Evolutionary conservation across 2,888 invertebrate species (phyloP).

Genomic region (Portevinia maculata): DNA sequence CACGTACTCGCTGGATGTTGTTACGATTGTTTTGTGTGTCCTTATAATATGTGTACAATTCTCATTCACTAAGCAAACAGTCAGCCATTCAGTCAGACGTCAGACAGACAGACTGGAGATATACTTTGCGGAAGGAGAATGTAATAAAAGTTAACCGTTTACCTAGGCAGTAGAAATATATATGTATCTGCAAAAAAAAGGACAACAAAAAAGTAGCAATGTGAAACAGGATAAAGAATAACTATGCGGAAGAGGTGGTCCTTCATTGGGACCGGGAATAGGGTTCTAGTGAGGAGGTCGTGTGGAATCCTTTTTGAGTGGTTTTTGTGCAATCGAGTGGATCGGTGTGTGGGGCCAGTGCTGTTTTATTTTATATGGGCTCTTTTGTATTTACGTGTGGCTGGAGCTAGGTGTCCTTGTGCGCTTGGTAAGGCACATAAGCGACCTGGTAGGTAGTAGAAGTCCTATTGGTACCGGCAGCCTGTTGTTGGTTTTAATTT

Average conservation of each 20-base stretch:
- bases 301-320: slow-evolving; percentile 40
- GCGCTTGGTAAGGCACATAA: neutral
- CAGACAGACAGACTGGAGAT: neutral
- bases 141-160: slow-evolving; percentile 72
- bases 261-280: neutral
- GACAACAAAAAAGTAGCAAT: slow-evolving; percentile 44
- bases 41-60: slow-evolving; percentile 73
- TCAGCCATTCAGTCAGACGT: slow-evolving; percentile 37
- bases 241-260: slow-evolving; percentile 19
- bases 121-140: slow-evolving; percentile 47
- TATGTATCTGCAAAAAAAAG: slow-evolving; percentile 33
- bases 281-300: neutral
- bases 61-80: slow-evolving; percentile 70
- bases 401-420: slow-evolving; percentile 20
- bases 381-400: slow-evolving; percentile 50
- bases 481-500: slow-evolving; percentile 73
- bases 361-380: slow-evolving; percentile 48
- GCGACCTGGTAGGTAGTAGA: neutral
- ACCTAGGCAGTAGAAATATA: slow-evolving; percentile 57
- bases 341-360: slow-evolving; percentile 39
- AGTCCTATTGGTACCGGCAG: slow-evolving; percentile 35
- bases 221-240: slow-evolving; percentile 68
- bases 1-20: slow-evolving; percentile 74
- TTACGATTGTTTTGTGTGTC: slow-evolving; percentile 74
- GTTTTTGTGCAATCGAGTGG: slow-evolving; percentile 70